A percentile compares a stretch with the other conserved stretches of the same genome.
phyloP scores from a whole-genome alignment of 2,888 invertebrate species.

The Aphidius colemani region DNA sequence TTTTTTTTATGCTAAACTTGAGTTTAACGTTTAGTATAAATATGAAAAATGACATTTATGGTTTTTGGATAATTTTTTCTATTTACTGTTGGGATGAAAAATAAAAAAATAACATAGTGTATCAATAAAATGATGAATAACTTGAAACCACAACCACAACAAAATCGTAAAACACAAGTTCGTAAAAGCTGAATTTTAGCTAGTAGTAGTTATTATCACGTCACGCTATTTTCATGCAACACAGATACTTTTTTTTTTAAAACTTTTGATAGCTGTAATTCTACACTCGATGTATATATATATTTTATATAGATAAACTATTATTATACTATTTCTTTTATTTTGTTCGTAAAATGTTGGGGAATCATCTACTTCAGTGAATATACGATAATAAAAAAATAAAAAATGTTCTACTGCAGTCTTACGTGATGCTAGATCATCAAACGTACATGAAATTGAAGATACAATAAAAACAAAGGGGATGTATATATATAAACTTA shows the following conservation, averaged over 20 bases:
- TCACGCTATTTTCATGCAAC: slow-evolving; percentile 14
- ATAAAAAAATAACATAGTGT: no score
- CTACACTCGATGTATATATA: no score
- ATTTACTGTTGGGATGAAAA: no score
- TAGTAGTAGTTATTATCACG: slow-evolving; percentile 36
- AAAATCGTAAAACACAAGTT: slow-evolving; percentile 38
- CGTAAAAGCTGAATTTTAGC: slow-evolving; percentile 35
- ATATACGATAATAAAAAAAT: slow-evolving; percentile 19
- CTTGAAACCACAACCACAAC: slow-evolving; percentile 27
- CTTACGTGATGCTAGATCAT: slow-evolving; percentile 15
- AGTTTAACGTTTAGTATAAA: no score
- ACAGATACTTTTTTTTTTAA: no score
- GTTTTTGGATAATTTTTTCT: no score
- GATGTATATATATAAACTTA: background rate
- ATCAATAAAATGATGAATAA: no score
- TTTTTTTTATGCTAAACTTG: no score
- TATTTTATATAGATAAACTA: no score
- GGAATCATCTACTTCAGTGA: slow-evolving; percentile 20
- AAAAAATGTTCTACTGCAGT: slow-evolving; percentile 13
- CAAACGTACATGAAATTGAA: slow-evolving; percentile 10
- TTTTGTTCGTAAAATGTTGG: background rate
- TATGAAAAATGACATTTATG: no score
- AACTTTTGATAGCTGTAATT: no score
- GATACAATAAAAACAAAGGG: background rate
- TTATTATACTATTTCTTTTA: no score